phyloP scores from a whole-genome alignment of 2,113 vertebrate genomes.

The Charadrius vociferus region DNA sequence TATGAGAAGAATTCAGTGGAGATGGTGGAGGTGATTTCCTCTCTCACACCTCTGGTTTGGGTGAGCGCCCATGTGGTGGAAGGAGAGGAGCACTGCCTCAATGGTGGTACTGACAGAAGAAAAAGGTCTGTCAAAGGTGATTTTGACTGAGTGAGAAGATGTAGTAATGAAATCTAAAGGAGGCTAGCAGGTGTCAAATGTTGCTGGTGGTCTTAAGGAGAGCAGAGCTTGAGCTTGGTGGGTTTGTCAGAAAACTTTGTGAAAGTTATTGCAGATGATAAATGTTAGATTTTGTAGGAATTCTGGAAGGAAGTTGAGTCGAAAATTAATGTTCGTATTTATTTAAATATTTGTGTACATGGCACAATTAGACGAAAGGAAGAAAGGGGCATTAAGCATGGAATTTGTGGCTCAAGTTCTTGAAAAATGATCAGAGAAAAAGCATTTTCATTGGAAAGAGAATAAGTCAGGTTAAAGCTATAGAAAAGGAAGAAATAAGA shows the following conservation, averaged over 20 bases:
- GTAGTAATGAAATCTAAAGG: background rate
- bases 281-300: background rate
- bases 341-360: background rate
- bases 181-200: background rate
- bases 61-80: rapidly evolving
- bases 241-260: background rate
- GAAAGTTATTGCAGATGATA: background rate
- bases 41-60: background rate
- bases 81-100: background rate
- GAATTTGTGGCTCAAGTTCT: background rate
- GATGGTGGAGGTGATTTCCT: background rate
- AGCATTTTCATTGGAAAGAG: background rate
- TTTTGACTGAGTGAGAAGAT: background rate
- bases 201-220: background rate
- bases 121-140: background rate
- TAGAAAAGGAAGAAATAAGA: background rate
- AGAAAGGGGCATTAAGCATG: background rate
- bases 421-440: background rate
- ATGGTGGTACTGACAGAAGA: background rate
- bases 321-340: background rate
- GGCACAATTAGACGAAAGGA: background rate
- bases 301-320: background rate
- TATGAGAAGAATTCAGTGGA: background rate
- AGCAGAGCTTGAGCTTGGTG: background rate
- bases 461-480: background rate